A percentile compares a stretch with the other conserved stretches of the same genome.
Evolutionary conservation across 2,113 vertebrate genomes (phyloP).

Genomic region (Todiramphus saurophagus): DNA sequence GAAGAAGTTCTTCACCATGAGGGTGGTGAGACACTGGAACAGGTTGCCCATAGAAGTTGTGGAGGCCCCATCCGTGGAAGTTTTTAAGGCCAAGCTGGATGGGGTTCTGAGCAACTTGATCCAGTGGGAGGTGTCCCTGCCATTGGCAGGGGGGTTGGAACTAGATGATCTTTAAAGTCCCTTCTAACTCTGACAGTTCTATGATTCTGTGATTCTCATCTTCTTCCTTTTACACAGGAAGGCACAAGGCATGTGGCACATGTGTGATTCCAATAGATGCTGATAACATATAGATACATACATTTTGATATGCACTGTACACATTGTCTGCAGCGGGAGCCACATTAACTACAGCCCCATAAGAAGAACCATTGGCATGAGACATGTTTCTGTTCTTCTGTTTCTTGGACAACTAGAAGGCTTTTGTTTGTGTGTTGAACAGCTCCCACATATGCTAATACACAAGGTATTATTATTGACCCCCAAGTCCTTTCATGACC

Average conservation of each 20-base stretch:
- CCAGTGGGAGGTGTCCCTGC: too few species aligned
- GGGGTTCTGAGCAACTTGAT: too few species aligned
- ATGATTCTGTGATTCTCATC: background rate
- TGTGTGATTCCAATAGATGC: background rate
- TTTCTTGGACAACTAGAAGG: background rate
- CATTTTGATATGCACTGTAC: background rate
- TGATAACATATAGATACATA: background rate
- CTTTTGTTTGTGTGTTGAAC: background rate
- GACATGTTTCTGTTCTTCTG: background rate
- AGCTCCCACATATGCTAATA: background rate
- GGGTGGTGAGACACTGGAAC: too few species aligned
- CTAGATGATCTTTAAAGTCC: too few species aligned
- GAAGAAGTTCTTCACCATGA: too few species aligned
- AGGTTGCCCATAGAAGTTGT: too few species aligned
- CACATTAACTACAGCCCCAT: background rate
- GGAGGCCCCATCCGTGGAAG: too few species aligned
- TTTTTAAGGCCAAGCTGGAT: too few species aligned
- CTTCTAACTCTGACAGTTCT: too few species aligned
- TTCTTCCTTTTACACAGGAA: background rate
- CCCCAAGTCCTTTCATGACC: background rate
- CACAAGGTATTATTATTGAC: background rate
- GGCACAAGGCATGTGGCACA: background rate
- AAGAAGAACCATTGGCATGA: background rate
- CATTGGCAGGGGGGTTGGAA: too few species aligned
- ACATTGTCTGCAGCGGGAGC: background rate